Evolutionary conservation across 1,140 invertebrate genomes (phyloP), one percentile per base, ranked within the genome.

Genomic region (Harpegnathos saltator): DNA sequence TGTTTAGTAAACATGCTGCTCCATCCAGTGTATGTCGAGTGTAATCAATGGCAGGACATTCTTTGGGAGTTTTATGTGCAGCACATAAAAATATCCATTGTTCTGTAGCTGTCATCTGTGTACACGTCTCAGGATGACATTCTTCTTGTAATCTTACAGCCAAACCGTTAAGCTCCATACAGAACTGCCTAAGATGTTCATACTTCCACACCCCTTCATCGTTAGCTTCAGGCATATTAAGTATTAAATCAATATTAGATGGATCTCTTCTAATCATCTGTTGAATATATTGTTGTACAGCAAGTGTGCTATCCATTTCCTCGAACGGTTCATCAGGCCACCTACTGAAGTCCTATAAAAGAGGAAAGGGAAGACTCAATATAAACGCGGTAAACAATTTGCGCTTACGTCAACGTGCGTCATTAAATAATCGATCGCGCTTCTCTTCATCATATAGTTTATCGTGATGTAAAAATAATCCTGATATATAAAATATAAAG

Each of bases 131-230:
- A 24, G 99, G 98, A 91, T 98, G 97, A 94, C 99, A 99, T 94
- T 99, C 99, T 88, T 96, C 96, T 95, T 99, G 97, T 68, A 99
- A 94, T 89, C 96, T 96, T 0, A 99, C 99, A 52, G 99, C 99
- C 81, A 99, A 94, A 61, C 98, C 99, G 95, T 99, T 99, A 29
- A 99, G 94, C 94, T 99, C 99, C 98, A 99, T 99, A 94, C 99
- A 99, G 94, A 99, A 99, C 94, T 99, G 98, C 89, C 98, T 96
- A 50, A 99, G 95, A 95, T 99, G 99, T 95, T 99, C 99, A 94
- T 99, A 99, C 95, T 99, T 99, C 99, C 99, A 99, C 12, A 99
- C 99, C 52, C 99, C 99, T 95, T 99, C 99, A 93, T 99, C 99
- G 93, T 99, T 98, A 12, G 97, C 97, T 89, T 99, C 98, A 19